Conservation (phyloP, 2,888 invertebrate species). For the Chymomyza caudatula region DNA sequence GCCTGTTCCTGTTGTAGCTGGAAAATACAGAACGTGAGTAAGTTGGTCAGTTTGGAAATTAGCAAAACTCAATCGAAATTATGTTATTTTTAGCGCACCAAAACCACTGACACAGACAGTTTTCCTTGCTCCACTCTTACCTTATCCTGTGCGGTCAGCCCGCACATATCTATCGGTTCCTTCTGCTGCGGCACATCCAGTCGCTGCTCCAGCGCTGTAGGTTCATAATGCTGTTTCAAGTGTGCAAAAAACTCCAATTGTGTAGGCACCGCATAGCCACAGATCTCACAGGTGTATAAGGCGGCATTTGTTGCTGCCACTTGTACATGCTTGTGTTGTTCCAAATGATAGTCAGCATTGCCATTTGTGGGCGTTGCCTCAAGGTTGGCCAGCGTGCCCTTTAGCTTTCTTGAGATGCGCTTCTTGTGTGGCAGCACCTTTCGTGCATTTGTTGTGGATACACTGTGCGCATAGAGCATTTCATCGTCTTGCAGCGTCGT, state of each 20-base stretch:
- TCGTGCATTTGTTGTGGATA: conserved; percentile 74
- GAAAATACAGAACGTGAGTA: not conserved
- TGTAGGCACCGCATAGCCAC: conserved; percentile 85
- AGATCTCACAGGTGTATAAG: conserved; percentile 84
- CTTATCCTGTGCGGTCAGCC: conserved; percentile 50
- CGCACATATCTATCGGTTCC: conserved; percentile 59
- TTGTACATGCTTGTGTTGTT: conserved; percentile 2
- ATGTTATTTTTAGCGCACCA: too few species aligned
- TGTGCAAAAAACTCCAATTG: conserved; percentile 92
- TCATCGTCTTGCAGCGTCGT: conserved; percentile 46
- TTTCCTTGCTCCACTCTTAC: conserved; percentile 16
- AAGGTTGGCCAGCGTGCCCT: conserved; percentile 74
- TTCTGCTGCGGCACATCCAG: conserved; percentile 40
- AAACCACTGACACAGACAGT: too few species aligned
- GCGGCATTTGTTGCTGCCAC: conserved; percentile 9
- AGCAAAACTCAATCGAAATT: too few species aligned
- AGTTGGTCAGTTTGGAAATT: not conserved
- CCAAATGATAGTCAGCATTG: conserved; percentile 19
- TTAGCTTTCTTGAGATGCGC: conserved; percentile 87
- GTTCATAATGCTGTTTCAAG: conserved; percentile 89
- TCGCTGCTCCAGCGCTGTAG: conserved; percentile 63
- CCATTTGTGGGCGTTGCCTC: conserved; percentile 24
- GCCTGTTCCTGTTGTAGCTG: conserved; percentile 59
- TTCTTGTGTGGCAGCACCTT: conserved; percentile 92
- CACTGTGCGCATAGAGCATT: conserved; percentile 47